Percentiles rank a stretch among this genome's conserved stretches.
These are phyloP conservation scores for Jordanella pulchra DNA, from an alignment of 2,797 vertebrate species.

Conservation along the genomic window DNA sequence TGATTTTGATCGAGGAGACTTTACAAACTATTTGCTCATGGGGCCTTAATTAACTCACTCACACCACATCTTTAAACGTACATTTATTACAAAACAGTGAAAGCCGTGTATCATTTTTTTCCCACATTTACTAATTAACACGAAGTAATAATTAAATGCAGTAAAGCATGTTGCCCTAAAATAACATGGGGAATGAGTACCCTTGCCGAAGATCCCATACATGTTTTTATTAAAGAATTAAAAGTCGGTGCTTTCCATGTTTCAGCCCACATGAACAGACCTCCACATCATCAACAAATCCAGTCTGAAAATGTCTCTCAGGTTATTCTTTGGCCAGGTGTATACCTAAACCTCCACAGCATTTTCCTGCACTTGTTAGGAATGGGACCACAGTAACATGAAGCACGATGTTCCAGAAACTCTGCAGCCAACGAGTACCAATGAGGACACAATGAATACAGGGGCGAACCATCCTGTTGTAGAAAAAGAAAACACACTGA, in stretches of 20 bases:
- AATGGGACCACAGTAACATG: constrained; percentile 67
- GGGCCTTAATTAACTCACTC: neutral
- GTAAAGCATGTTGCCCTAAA: neutral
- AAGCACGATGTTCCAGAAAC: constrained; percentile 74
- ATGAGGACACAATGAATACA: constrained; percentile 68
- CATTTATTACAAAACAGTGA: neutral
- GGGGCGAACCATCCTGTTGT: constrained; percentile 76
- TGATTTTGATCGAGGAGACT: too few species aligned
- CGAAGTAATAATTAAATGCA: neutral
- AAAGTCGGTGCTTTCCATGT: neutral
- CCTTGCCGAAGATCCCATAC: neutral
- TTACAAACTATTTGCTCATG: neutral
- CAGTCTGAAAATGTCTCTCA: constrained; percentile 6
- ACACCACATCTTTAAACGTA: neutral
- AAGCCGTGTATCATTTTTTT: neutral
- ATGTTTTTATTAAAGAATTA: neutral
- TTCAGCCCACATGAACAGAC: constrained; percentile 16
- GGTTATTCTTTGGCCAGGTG: constrained; percentile 73
- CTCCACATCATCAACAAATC: constrained; percentile 4
- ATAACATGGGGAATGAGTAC: neutral
- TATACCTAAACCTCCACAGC: constrained; percentile 73
- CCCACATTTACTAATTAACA: neutral
- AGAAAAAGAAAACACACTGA: constrained; percentile 13
- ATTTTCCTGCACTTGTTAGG: constrained; percentile 70
- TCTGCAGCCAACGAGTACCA: constrained; percentile 73